Conservation (phyloP, 1,140 invertebrate genomes). For the Neodiprion pinetum region DNA sequence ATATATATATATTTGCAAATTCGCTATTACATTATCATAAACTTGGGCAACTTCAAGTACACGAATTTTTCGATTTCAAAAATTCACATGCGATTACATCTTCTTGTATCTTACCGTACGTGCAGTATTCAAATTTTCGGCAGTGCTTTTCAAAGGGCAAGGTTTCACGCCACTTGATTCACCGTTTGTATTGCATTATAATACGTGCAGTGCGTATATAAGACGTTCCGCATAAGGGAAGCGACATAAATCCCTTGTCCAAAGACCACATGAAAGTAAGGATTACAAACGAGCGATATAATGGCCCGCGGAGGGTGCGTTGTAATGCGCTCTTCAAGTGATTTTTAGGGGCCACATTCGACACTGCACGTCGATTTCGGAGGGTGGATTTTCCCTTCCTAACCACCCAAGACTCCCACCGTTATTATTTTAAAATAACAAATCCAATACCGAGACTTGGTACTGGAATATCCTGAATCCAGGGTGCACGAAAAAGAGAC, state of each 20-base stretch:
- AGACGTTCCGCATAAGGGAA: not conserved
- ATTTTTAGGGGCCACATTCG: conserved; percentile 1
- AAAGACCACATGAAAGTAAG: not conserved
- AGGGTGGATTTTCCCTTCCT: not conserved
- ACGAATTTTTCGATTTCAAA: too few species aligned
- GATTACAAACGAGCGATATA: conserved; percentile 7
- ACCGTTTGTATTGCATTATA: too few species aligned
- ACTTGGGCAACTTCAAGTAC: too few species aligned
- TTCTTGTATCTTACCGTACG: not conserved
- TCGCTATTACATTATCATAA: too few species aligned
- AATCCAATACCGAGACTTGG: not conserved
- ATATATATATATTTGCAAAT: too few species aligned
- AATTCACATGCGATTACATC: too few species aligned
- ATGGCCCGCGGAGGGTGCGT: not conserved
- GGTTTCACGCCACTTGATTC: conserved; percentile 1
- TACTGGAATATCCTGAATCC: not conserved
- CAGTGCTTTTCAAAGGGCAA: not conserved
- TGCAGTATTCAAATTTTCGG: too few species aligned
- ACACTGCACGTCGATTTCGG: not conserved
- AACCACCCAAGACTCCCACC: not conserved
- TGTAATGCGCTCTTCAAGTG: not conserved
- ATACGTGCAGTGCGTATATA: not conserved
- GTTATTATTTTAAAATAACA: not conserved
- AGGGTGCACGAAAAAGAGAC: too few species aligned
- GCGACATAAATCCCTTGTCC: not conserved